Conservation (phyloP, 2,888 invertebrate genomes). For the Torymus texanus region DNA sequence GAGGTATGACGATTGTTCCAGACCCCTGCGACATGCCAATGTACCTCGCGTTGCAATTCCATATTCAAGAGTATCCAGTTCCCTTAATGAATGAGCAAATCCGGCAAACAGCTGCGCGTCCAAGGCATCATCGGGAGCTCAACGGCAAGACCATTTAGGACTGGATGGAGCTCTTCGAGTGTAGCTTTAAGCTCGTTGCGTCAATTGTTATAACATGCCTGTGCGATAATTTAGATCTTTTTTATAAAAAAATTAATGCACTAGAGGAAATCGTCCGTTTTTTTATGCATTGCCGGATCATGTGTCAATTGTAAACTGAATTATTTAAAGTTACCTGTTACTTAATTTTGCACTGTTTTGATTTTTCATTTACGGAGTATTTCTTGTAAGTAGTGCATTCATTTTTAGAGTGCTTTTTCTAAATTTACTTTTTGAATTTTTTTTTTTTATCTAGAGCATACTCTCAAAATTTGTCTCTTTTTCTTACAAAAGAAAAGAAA, state of each 20-base stretch:
- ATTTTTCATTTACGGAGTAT: neutral
- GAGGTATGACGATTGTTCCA: conserved; percentile 69
- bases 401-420: conserved; percentile 15
- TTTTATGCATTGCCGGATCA: no score
- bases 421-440: conserved; percentile 11
- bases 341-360: neutral
- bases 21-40: conserved; percentile 79
- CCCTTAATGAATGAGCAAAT: conserved; percentile 77
- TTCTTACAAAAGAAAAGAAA: neutral
- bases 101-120: conserved; percentile 78
- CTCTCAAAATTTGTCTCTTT: neutral
- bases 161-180: conserved; percentile 79
- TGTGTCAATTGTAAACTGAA: no score
- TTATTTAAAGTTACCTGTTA: neutral
- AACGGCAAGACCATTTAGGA: conserved; percentile 78
- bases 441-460: conserved; percentile 8
- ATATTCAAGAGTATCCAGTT: conserved; percentile 77
- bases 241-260: conserved; percentile 38
- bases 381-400: conserved; percentile 34
- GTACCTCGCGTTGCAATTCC: conserved; percentile 74
- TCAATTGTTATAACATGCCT: neutral
- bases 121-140: conserved; percentile 78
- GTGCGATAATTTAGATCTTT: neutral
- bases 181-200: conserved; percentile 74
- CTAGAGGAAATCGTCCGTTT: neutral